Evolutionary conservation across 1,140 invertebrate species (phyloP), one percentile per base, ranked within the genome.

Genomic region (Zaprionus lachaisei): DNA sequence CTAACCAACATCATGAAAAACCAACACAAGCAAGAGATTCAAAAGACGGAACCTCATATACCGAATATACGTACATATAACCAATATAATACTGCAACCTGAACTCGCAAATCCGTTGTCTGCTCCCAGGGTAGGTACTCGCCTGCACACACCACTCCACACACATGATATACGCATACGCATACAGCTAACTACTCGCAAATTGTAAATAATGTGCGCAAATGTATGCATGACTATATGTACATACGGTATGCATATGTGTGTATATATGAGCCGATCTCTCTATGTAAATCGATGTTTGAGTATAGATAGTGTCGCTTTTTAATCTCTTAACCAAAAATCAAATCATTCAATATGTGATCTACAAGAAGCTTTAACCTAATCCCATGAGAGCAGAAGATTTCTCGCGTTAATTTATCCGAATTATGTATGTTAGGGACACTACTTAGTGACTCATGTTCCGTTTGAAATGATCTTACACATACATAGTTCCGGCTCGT

Each of bases 141-240:
- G 65, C 54, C 60, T 66, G 63, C 47, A 55, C 47, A 77, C 64
- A 58, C 44, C n/a, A 47, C 7, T 24, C 55, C 62, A 63, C 49
- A 54, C 47, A 71, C 28, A 61, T 60, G 47, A 72, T 26, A 72
- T 55, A 62, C 31, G 31, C 38, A 63, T 26, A 67, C 58, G 38
- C 57, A 57, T 64, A 64, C 56, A 65, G 20, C 55, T 22, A 55
- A 55, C 54, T 55, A 74, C 66, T 51, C 28, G 11, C 34, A 63
- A 67, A 74, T 77, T 80, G 78, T 87, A 69, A 79, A 80, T 78
- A 73, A 61, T 79, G 68, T 75, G 66, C 55, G 47, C 41, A 70
- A 58, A 55, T 22, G 22, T 24, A 66, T 54, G 58, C 47, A 51
- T 51, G 47, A 51, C 22, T 49, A 28, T 7, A 20, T 51, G 31